phyloP scores from a whole-genome alignment of 2,797 vertebrate species.

The Lithobates pipiens region DNA sequence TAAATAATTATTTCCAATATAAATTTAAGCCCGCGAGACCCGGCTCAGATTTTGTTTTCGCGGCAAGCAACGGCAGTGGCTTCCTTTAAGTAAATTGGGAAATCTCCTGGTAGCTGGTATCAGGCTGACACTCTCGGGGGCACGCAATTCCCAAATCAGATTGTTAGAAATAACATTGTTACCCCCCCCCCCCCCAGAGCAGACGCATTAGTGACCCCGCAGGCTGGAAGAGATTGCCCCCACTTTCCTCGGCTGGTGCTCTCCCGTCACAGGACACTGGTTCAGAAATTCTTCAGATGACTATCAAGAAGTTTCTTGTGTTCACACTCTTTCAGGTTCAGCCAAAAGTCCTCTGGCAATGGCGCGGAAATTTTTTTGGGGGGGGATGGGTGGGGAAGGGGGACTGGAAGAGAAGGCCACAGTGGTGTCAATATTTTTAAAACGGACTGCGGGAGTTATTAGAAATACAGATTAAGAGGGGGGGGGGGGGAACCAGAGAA shows the following conservation, averaged over 20 bases:
- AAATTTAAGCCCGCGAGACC: not conserved
- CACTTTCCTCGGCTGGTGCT: constrained; percentile 50
- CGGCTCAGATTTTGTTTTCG: constrained; percentile 21
- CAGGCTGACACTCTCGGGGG: constrained; percentile 46
- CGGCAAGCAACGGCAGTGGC: constrained; percentile 8
- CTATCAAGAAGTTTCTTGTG: constrained; percentile 60
- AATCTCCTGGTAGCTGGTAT: constrained; percentile 43
- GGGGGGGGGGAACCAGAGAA: not conserved
- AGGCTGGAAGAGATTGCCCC: constrained; percentile 48
- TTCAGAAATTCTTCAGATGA: constrained; percentile 62
- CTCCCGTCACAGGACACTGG: constrained; percentile 58
- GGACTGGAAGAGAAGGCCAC: constrained; percentile 20
- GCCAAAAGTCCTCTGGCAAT: constrained; percentile 60
- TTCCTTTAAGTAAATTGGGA: constrained; percentile 23
- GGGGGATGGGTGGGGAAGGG: not conserved
- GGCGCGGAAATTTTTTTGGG: constrained; percentile 15
- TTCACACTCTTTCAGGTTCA: constrained; percentile 53
- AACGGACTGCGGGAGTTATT: not conserved
- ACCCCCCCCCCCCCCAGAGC: constrained; percentile 45
- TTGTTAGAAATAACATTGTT: constrained; percentile 60
- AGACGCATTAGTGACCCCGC: constrained; percentile 60
- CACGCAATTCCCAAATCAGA: constrained; percentile 60
- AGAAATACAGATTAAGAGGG: constrained; percentile 20
- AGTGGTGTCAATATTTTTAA: constrained; percentile 14
- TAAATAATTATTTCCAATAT: constrained; percentile 39